Evolutionary conservation across 2,797 vertebrate genomes (phyloP).

Genomic region (Pantherophis alleghaniensis): DNA sequence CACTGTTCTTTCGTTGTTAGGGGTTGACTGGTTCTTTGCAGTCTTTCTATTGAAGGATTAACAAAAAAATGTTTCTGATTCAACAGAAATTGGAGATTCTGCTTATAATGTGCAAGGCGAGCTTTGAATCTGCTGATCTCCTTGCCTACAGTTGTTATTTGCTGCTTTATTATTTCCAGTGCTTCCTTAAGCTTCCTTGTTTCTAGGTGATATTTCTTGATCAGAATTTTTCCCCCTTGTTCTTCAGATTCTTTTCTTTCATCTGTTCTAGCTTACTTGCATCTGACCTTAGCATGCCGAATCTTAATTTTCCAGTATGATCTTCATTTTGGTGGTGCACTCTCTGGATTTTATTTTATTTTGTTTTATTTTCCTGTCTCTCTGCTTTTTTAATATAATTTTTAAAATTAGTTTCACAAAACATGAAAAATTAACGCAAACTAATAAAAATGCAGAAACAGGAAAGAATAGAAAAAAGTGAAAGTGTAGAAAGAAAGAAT

Average conservation of each 20-base stretch:
- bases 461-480: no score
- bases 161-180: background rate
- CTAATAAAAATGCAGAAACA: no score
- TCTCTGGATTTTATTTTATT: background rate
- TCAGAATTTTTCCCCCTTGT: background rate
- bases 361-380: no score
- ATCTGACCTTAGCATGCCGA: background rate
- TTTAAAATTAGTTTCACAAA: no score
- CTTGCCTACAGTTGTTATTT: background rate
- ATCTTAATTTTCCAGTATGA: background rate
- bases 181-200: background rate
- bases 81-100: background rate
- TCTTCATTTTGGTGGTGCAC: background rate
- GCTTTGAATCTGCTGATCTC: background rate
- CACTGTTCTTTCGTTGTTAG: background rate
- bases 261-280: background rate
- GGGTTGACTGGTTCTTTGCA: background rate
- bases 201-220: background rate
- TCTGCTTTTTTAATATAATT: no score
- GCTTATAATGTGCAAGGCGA: background rate
- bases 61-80: background rate
- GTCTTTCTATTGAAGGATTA: background rate
- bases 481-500: no score
- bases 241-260: background rate
- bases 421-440: no score